These are phyloP conservation scores for Laspeyria flexula DNA, from an alignment of 2,888 invertebrate genomes.

Conservation along the genomic window DNA sequence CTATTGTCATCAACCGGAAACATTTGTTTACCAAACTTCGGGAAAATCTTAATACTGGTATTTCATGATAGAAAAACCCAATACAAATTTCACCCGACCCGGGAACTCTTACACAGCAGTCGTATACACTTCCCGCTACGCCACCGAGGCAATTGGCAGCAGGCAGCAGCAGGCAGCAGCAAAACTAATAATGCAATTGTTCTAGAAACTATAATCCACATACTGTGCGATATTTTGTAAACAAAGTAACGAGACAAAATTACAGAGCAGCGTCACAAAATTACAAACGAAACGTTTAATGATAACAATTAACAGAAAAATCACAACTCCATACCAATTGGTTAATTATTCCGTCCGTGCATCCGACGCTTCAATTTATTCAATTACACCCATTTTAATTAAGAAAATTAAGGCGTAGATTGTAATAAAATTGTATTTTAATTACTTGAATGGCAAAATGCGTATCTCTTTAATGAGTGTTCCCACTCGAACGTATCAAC, in stretches of 20 bases:
- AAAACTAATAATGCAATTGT: too few relatives aligned
- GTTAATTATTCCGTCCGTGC: conserved; percentile 42
- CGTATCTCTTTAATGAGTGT: conserved; percentile 35
- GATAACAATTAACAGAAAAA: conserved; percentile 36
- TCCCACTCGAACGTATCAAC: conserved; percentile 34
- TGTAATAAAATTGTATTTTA: conserved; percentile 51
- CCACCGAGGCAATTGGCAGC: too few relatives aligned
- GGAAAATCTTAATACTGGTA: too few relatives aligned
- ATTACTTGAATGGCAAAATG: conserved; percentile 37
- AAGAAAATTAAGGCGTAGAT: conserved; percentile 53
- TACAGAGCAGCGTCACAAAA: not conserved
- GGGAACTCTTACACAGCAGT: too few relatives aligned
- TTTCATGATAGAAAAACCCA: too few relatives aligned
- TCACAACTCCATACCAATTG: conserved; percentile 37
- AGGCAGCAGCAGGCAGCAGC: too few relatives aligned
- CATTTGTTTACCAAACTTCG: too few relatives aligned
- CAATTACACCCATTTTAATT: conserved; percentile 56
- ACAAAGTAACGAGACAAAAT: not conserved
- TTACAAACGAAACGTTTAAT: not conserved
- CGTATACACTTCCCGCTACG: too few relatives aligned
- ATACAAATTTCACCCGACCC: too few relatives aligned
- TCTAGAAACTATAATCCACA: too few relatives aligned
- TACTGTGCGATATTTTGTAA: not conserved
- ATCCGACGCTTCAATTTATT: conserved; percentile 47
- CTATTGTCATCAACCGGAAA: too few relatives aligned